phyloP scores from a whole-genome alignment of 2,888 invertebrate genomes.

The Volucella inanis region DNA sequence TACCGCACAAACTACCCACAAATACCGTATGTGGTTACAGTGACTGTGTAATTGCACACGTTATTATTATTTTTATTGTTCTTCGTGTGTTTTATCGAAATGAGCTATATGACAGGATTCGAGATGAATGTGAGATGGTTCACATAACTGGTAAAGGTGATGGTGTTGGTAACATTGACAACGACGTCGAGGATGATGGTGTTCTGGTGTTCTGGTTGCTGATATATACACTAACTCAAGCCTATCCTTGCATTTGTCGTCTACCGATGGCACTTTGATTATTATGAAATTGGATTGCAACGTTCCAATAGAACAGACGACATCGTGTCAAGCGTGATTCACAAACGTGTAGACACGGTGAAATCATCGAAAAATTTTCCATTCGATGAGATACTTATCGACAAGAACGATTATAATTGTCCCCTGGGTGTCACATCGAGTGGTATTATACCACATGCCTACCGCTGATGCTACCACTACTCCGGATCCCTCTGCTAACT shows the following conservation, averaged over 20 bases:
- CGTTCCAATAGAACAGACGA: slow-evolving; percentile 35
- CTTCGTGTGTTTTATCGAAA: slow-evolving; percentile 5
- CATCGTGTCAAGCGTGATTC: slow-evolving; percentile 68
- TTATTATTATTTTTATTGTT: slow-evolving; percentile 67
- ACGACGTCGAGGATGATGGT: too few relatives aligned
- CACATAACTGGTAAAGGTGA: too few relatives aligned
- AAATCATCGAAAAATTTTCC: slow-evolving; percentile 63
- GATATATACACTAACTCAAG: slow-evolving; percentile 10
- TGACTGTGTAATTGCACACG: slow-evolving; percentile 66
- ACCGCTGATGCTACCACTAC: neutral
- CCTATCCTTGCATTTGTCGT: slow-evolving; percentile 18
- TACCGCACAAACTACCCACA: slow-evolving; percentile 1
- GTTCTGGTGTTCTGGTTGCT: neutral
- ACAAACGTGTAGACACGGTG: slow-evolving; percentile 67
- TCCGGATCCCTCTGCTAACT: too few relatives aligned
- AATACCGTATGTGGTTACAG: slow-evolving; percentile 57
- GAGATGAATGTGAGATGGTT: slow-evolving; percentile 37
- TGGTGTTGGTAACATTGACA: too few relatives aligned
- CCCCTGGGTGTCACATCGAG: slow-evolving; percentile 56
- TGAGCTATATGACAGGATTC: neutral
- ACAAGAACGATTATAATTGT: slow-evolving; percentile 69
- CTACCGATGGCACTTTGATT: slow-evolving; percentile 36
- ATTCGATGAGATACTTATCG: slow-evolving; percentile 68
- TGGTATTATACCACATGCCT: slow-evolving; percentile 42
- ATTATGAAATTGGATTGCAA: slow-evolving; percentile 63